These are phyloP conservation scores for Oreochromis niloticus DNA, from an alignment of 2,113 vertebrate genomes.

Conservation along the genomic window DNA sequence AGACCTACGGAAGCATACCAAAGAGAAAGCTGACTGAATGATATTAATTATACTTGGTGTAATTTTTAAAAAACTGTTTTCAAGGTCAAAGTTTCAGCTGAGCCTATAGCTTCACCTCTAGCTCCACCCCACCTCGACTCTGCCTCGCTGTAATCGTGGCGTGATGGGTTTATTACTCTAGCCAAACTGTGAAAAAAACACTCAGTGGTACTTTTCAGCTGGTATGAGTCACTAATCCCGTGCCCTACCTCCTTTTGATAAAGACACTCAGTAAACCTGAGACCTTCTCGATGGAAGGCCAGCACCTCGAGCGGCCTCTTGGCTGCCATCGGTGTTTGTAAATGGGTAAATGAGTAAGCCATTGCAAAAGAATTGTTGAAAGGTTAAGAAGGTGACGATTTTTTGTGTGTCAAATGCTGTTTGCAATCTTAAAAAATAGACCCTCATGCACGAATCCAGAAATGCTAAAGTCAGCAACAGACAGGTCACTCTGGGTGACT, in stretches of 20 bases:
- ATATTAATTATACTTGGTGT: background rate
- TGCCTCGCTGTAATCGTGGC: background rate
- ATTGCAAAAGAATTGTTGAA: background rate
- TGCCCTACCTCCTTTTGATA: background rate
- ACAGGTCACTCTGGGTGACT: background rate
- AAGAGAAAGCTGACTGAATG: background rate
- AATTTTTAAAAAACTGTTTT: background rate
- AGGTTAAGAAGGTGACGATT: background rate
- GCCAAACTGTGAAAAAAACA: background rate
- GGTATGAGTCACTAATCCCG: background rate
- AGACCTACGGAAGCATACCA: background rate
- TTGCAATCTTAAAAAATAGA: background rate
- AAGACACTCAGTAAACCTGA: background rate
- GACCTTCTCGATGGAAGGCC: background rate
- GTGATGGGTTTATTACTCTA: background rate
- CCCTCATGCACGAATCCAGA: background rate
- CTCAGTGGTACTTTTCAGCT: background rate
- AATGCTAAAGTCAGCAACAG: background rate
- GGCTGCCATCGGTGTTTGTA: background rate
- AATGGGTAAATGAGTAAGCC: background rate
- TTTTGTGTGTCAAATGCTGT: background rate
- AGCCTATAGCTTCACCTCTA: background rate
- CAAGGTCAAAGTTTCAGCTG: background rate
- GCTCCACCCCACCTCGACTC: background rate
- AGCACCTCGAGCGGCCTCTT: background rate